A percentile compares a stretch with the other conserved stretches of the same genome.
These are phyloP conservation scores for Chelonus formosanus DNA, from an alignment of 2,888 invertebrate species.

Conservation along the genomic window DNA sequence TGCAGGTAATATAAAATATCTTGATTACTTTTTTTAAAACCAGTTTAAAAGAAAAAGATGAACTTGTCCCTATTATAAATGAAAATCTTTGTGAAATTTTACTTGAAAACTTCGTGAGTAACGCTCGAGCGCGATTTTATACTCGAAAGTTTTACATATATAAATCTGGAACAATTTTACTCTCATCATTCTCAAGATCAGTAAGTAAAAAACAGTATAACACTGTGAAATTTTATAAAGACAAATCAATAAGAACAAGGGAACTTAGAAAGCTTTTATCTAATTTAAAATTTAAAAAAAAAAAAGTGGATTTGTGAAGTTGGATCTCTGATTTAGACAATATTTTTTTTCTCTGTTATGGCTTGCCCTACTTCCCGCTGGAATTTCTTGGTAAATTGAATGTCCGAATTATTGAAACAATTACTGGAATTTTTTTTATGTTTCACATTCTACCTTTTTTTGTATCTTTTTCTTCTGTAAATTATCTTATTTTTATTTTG, in stretches of 20 bases:
- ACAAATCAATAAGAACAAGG: not conserved
- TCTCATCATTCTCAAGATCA: slow-evolving; percentile 13
- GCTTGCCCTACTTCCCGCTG: slow-evolving; percentile 64
- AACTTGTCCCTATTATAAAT: not conserved
- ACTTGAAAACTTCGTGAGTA: slow-evolving; percentile 8
- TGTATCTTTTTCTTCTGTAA: slow-evolving; percentile 37
- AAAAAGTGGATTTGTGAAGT: slow-evolving; percentile 43
- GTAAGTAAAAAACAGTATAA: slow-evolving; percentile 15
- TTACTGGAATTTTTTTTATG: slow-evolving; percentile 30
- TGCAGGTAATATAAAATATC: slow-evolving; percentile 74
- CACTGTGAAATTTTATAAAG: not conserved
- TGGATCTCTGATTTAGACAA: slow-evolving; percentile 58
- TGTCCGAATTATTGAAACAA: slow-evolving; percentile 56
- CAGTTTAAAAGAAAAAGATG: slow-evolving; percentile 33
- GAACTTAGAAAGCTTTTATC: not conserved
- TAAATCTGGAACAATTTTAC: slow-evolving; percentile 24
- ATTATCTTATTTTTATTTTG: slow-evolving; percentile 7
- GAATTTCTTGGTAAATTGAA: slow-evolving; percentile 66
- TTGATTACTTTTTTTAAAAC: not conserved
- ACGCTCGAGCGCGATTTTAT: slow-evolving; percentile 9
- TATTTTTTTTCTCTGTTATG: slow-evolving; percentile 65
- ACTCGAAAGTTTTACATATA: slow-evolving; percentile 18
- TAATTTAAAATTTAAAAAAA: slow-evolving; percentile 14
- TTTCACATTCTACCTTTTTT: slow-evolving; percentile 39
- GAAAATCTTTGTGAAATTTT: slow-evolving; percentile 5